A percentile compares a stretch with the other conserved stretches of the same genome.
phyloP scores from a whole-genome alignment of 2,888 invertebrate genomes.

The Chaitophorus viminalis region DNA sequence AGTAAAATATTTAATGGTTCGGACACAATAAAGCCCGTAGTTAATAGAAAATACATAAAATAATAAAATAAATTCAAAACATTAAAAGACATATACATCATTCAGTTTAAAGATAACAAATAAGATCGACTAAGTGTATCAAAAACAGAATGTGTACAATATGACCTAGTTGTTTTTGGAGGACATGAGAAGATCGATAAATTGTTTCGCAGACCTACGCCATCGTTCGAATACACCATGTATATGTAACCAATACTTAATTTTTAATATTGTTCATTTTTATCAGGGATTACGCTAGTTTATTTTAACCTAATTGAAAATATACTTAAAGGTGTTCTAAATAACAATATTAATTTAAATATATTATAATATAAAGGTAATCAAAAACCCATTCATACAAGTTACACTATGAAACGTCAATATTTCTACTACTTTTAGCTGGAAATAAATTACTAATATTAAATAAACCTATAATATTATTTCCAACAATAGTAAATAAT shows the following conservation, averaged over 20 bases:
- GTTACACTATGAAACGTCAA: too few species aligned
- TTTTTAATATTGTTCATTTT: not conserved
- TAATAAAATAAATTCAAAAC: not conserved
- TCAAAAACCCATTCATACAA: too few species aligned
- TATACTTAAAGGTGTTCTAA: not conserved
- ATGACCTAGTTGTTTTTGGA: constrained; percentile 51
- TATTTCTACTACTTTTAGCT: too few species aligned
- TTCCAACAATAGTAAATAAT: too few species aligned
- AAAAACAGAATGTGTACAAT: constrained; percentile 2
- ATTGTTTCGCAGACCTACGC: constrained; percentile 28
- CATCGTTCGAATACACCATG: not conserved
- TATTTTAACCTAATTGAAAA: not conserved
- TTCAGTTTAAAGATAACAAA: not conserved
- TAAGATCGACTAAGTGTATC: not conserved
- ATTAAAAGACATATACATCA: not conserved
- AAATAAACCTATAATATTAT: too few species aligned
- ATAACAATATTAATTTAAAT: too few species aligned
- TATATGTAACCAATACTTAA: not conserved
- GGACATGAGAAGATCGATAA: constrained; percentile 49
- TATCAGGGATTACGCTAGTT: not conserved
- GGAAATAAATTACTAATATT: too few species aligned
- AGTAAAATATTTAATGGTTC: too few species aligned
- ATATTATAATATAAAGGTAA: too few species aligned
- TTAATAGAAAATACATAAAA: not conserved
- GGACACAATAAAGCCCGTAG: too few species aligned